A percentile compares a stretch with the other conserved stretches of the same genome.
Conservation (phyloP, 2,113 vertebrate genomes). For the Myrmecobius fasciatus region DNA sequence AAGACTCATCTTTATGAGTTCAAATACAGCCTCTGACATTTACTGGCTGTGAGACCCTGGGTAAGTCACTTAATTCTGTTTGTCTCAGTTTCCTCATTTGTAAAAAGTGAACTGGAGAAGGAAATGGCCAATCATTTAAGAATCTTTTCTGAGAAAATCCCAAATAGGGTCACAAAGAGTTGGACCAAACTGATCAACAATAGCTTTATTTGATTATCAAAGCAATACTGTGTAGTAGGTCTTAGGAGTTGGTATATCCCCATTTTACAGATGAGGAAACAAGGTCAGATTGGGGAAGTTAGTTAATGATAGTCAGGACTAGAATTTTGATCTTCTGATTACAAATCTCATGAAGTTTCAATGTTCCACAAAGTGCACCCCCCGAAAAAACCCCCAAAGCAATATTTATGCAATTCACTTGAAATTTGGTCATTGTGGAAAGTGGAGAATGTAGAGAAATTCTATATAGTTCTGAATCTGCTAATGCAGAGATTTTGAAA, state of each 20-base stretch:
- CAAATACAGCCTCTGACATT: too few relatives aligned
- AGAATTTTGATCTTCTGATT: not conserved
- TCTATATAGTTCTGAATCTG: not conserved
- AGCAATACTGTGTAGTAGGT: not conserved
- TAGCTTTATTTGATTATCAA: too few relatives aligned
- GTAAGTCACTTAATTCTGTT: too few relatives aligned
- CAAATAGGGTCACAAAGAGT: too few relatives aligned
- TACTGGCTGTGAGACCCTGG: too few relatives aligned
- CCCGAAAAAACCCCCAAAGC: not conserved
- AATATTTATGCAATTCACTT: not conserved
- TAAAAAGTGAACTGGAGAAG: too few relatives aligned
- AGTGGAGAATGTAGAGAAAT: not conserved
- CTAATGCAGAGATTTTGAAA: not conserved
- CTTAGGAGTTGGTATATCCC: not conserved
- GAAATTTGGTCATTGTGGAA: not conserved
- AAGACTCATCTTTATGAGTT: too few relatives aligned
- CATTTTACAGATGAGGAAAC: not conserved
- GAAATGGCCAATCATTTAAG: too few relatives aligned
- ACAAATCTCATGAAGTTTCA: not conserved
- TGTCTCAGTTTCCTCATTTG: too few relatives aligned
- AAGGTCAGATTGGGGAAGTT: not conserved
- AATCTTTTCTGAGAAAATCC: too few relatives aligned
- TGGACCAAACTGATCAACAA: too few relatives aligned
- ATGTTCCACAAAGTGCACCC: too few relatives aligned
- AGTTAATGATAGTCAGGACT: not conserved